phyloP scores from a whole-genome alignment of 2,113 vertebrate genomes.

The Mobula hypostoma region DNA sequence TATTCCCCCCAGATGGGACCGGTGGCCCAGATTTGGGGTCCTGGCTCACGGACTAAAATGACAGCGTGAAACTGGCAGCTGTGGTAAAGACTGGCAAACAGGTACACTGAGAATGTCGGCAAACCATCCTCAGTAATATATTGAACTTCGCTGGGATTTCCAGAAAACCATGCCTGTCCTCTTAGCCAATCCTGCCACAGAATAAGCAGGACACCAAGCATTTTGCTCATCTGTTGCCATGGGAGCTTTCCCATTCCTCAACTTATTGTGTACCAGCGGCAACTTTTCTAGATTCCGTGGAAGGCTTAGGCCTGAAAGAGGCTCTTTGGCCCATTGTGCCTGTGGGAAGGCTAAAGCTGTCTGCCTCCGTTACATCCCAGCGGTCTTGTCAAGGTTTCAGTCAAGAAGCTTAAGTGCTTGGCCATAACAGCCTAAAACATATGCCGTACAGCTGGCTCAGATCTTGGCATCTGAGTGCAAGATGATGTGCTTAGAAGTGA shows the following conservation, averaged over 20 bases:
- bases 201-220: neutral
- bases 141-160: neutral
- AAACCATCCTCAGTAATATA: neutral
- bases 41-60: no score
- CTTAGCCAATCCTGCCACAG: neutral
- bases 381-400: neutral
- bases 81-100: neutral
- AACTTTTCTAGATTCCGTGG: neutral
- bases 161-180: neutral
- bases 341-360: neutral
- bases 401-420: neutral
- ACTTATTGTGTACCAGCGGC: neutral
- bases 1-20: no score
- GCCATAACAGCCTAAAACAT: neutral
- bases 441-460: neutral
- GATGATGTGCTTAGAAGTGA: neutral
- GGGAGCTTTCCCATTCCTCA: neutral
- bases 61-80: no score
- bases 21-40: no score
- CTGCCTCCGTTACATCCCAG: neutral
- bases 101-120: neutral
- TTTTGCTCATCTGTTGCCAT: neutral
- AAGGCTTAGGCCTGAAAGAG: neutral
- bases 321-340: neutral
- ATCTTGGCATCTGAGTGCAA: neutral